Base-by-base conservation (phyloP, 2,888 invertebrate species). In the Tetragonula carbonaria region DNA sequence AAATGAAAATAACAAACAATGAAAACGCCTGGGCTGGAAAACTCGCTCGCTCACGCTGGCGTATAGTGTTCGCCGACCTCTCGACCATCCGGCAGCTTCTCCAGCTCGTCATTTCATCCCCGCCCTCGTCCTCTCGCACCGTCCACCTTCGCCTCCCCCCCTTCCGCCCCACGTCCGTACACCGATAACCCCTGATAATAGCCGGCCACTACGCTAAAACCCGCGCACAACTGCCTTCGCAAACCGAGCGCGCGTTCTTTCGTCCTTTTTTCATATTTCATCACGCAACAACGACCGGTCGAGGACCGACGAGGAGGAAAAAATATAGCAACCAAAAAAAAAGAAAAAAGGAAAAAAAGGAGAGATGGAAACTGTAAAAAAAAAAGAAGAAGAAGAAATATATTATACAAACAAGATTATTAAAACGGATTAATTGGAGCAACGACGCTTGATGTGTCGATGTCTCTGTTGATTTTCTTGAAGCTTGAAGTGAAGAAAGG, bases 131-230 rank as follows among this genome's bases (percentile, higher is more conserved):
- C 77, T 16, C 82, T 85, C 84, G 51, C 33, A 78, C 82, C 71
- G 75, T 74, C 80, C 51, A 68, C 68, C 75, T 82, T 84, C 85
- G 51, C n/a, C 82, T 78, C 84, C 80, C 38, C 5, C 38, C 6
- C 5, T 6, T 6, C 33, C 5, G 33, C 38, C 6, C 38, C 78
- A 71, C 78, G 77, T 76, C 65, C 75, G 62, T 75, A 75, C 77
- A 84, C 83, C 88, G 91, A 92, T 92, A 91, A 91, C 92, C 91
- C 86, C 91, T 86, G 93, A 93, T 93, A 93, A 93, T 93, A 92
- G 86, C 86, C 80, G 83, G n/a, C 77, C 57, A 62, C 81, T 66
- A 78, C 74, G 78, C 86, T 38, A 38, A 75, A 78, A 57, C 76
- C 82, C 66, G 57, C 53, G 55, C 67, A 50, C 74, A 33, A 70